These are phyloP conservation scores for Nasonia longicornis DNA, from an alignment of 1,140 invertebrate genomes.

Conservation along the genomic window DNA sequence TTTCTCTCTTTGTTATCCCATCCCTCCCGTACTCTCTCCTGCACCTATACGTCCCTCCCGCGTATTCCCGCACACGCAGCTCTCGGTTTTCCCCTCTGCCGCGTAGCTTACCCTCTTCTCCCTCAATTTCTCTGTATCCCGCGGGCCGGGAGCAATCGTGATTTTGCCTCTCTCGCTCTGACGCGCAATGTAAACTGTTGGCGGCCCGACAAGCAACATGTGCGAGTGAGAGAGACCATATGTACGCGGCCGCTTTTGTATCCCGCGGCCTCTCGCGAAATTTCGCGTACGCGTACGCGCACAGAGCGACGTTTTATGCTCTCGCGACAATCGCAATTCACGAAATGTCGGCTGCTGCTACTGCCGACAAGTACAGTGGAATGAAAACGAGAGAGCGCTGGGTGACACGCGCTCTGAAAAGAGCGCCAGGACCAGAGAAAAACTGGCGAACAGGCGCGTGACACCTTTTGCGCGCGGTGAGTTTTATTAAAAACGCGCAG, in stretches of 20 bases:
- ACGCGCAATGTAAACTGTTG: conserved; percentile 59
- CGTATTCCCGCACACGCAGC: not conserved
- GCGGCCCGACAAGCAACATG: not conserved
- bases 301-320: conserved; percentile 8
- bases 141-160: conserved; percentile 54
- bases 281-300: conserved; percentile 51
- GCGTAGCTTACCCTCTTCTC: not conserved
- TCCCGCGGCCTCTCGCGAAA: conserved; percentile 64
- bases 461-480: not conserved
- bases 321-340: conserved; percentile 3
- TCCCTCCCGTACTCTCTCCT: not conserved
- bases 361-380: not conserved
- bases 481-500: not conserved
- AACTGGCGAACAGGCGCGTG: not conserved
- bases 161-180: conserved; percentile 59
- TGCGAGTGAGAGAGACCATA: conserved; percentile 58
- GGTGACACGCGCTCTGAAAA: not conserved
- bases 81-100: not conserved
- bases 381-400: not conserved
- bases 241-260: conserved; percentile 62
- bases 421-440: not conserved
- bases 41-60: not conserved
- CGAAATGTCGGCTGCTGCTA: not conserved
- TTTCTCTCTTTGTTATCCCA: conserved; percentile 16
- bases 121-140: not conserved